Conservation (phyloP, 64 coral and sea anemone genomes). For the Astreopora myriophthalma region DNA sequence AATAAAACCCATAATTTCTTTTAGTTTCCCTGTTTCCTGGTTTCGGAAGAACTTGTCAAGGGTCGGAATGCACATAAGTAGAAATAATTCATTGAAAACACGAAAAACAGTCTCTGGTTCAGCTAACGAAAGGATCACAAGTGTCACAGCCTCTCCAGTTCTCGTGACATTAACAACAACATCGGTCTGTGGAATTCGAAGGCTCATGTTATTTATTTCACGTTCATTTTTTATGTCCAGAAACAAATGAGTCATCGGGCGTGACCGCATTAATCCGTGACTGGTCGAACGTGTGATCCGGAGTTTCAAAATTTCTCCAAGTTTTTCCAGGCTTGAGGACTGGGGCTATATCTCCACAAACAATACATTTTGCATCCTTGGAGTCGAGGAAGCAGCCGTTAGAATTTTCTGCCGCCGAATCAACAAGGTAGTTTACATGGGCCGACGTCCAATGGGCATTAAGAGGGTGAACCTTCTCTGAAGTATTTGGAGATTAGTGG, state of each 20-base stretch:
- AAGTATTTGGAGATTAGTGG: slow-evolving; percentile 58
- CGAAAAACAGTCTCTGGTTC: slow-evolving; percentile 44
- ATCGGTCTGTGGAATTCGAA: not conserved
- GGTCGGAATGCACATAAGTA: slow-evolving; percentile 18
- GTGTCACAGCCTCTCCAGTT: slow-evolving; percentile 24
- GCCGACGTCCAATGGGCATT: slow-evolving; percentile 58
- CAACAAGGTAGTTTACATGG: slow-evolving; percentile 52
- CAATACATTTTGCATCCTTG: slow-evolving; percentile 60
- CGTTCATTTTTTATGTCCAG: not conserved
- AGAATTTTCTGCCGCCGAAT: slow-evolving; percentile 19
- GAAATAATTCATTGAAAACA: slow-evolving; percentile 67
- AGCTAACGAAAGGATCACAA: slow-evolving; percentile 6
- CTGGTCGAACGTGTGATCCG: slow-evolving; percentile 54
- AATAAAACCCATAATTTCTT: slow-evolving; percentile 57
- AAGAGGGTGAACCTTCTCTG: not conserved
- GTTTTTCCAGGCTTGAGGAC: slow-evolving; percentile 25
- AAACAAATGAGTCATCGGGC: slow-evolving; percentile 50
- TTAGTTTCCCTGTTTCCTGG: slow-evolving; percentile 21
- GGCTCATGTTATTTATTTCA: not conserved
- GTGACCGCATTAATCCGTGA: slow-evolving; percentile 34
- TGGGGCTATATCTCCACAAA: slow-evolving; percentile 40
- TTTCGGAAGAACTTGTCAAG: slow-evolving; percentile 39
- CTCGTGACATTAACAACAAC: not conserved
- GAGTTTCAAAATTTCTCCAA: slow-evolving; percentile 18
- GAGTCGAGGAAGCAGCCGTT: slow-evolving; percentile 17